These are phyloP conservation scores for Teinopalpus imperialis DNA, from an alignment of 2,888 invertebrate species.

Conservation along the genomic window DNA sequence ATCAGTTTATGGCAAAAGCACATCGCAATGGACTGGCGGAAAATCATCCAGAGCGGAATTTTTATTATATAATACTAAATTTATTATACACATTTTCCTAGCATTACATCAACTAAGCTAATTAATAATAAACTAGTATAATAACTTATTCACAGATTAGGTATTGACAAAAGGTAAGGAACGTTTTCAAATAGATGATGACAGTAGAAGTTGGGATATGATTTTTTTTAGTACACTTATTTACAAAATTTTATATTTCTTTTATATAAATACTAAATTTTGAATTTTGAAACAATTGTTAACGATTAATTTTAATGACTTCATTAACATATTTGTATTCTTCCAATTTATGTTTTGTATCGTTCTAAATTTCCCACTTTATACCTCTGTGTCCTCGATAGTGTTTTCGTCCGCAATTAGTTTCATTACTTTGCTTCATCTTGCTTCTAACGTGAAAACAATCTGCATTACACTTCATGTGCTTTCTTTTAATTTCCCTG, in stretches of 20 bases:
- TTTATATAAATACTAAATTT: too few species aligned
- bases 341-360: constrained; percentile 60
- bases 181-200: too few species aligned
- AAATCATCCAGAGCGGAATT: constrained; percentile 68
- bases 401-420: constrained; percentile 57
- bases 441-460: constrained; percentile 28
- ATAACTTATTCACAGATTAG: too few species aligned
- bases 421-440: constrained; percentile 33
- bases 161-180: too few species aligned
- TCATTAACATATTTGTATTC: constrained; percentile 22
- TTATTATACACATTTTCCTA: too few species aligned
- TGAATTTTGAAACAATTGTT: too few species aligned
- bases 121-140: too few species aligned
- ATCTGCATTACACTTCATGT: constrained; percentile 53
- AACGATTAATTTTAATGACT: too few species aligned
- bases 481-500: constrained; percentile 30
- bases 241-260: background rate
- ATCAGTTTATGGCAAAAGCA: constrained; percentile 92
- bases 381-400: constrained; percentile 54
- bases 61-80: too few species aligned
- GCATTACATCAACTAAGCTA: too few species aligned
- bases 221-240: too few species aligned
- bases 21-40: constrained; percentile 95
- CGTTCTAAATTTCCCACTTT: constrained; percentile 53
- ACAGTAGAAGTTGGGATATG: too few species aligned